Conservation (phyloP, 2,888 invertebrate species). For the Caenorhabditis wallacei region DNA sequence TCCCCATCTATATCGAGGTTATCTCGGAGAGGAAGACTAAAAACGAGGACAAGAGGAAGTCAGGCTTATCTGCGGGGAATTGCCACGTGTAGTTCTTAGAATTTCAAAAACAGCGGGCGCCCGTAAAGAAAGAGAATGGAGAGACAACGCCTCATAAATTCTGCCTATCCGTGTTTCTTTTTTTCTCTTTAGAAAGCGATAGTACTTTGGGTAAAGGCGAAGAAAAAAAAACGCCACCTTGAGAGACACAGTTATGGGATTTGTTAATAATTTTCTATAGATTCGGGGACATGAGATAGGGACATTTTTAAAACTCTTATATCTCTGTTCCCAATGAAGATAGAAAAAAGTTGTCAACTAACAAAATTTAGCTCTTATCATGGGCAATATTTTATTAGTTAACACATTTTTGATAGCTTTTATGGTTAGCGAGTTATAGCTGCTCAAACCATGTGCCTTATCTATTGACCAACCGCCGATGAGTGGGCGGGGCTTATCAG, state of each 20-base stretch:
- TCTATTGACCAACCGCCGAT: too few species aligned
- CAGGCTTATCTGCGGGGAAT: too few species aligned
- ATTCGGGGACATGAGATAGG: not conserved
- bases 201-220: not conserved
- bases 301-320: too few species aligned
- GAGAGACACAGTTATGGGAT: slow-evolving; percentile 49
- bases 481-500: slow-evolving; percentile 50
- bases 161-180: not conserved
- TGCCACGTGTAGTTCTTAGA: too few species aligned
- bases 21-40: slow-evolving; percentile 25
- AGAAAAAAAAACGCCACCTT: slow-evolving; percentile 19
- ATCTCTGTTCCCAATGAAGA: too few species aligned
- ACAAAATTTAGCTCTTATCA: too few species aligned
- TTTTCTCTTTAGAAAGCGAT: slow-evolving; percentile 8
- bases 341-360: not conserved
- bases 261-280: slow-evolving; percentile 32
- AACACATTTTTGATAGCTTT: too few species aligned
- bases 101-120: too few species aligned
- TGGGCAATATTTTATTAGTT: too few species aligned
- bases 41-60: too few species aligned
- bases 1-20: slow-evolving; percentile 48
- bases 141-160: slow-evolving; percentile 50
- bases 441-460: too few species aligned
- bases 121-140: not conserved
- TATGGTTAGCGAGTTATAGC: too few species aligned